These are phyloP conservation scores for Artibeus jamaicensis DNA, from an alignment of 2,797 vertebrate genomes.

Conservation along the genomic window DNA sequence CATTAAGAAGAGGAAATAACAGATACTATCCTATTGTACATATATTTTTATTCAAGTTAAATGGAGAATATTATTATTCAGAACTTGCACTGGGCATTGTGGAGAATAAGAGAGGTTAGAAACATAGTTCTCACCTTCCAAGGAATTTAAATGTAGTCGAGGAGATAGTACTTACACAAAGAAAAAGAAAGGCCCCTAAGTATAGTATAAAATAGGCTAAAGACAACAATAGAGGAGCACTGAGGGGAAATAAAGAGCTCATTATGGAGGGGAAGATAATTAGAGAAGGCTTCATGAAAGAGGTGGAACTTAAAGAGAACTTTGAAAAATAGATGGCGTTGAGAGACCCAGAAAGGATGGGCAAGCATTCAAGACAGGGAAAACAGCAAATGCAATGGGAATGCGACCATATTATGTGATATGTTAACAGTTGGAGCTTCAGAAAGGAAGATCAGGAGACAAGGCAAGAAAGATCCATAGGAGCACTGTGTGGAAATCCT, in stretches of 20 bases:
- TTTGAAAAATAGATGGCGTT: neutral
- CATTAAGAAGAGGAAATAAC: slow-evolving; percentile 21
- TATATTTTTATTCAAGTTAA: slow-evolving; percentile 22
- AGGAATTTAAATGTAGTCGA: slow-evolving; percentile 32
- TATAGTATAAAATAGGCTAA: neutral
- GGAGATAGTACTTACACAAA: neutral
- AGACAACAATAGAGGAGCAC: neutral
- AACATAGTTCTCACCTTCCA: neutral
- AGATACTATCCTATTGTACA: neutral
- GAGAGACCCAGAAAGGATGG: neutral
- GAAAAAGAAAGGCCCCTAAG: neutral
- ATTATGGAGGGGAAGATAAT: neutral
- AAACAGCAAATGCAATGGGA: neutral
- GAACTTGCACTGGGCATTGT: neutral
- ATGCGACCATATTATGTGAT: neutral
- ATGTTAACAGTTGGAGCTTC: neutral
- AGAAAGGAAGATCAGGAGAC: neutral
- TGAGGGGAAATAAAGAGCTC: neutral
- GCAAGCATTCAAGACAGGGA: neutral
- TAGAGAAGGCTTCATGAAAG: neutral
- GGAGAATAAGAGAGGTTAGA: neutral
- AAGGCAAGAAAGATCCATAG: neutral
- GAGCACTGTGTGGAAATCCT: neutral
- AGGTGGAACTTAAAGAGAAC: slow-evolving; percentile 27
- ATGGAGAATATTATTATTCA: neutral